These are phyloP conservation scores for Muscidifurax raptorellus DNA, from an alignment of 1,140 invertebrate genomes.

Conservation along the genomic window DNA sequence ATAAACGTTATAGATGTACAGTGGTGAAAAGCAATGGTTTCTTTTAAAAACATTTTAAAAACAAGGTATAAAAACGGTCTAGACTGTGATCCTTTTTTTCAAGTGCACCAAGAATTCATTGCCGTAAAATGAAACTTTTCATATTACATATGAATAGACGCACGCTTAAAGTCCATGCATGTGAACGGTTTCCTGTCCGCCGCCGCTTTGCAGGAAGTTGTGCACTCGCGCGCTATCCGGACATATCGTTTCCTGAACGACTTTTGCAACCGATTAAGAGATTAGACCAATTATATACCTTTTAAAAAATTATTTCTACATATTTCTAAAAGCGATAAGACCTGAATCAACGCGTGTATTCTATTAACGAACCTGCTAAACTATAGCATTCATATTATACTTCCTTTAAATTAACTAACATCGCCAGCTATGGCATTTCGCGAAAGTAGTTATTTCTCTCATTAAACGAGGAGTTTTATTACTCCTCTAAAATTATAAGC, in stretches of 20 bases:
- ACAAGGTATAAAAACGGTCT: no score
- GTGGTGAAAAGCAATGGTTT: background rate
- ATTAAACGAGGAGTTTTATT: background rate
- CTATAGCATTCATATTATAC: background rate
- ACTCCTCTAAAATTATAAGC: no score
- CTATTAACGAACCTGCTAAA: background rate
- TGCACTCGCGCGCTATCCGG: conserved; percentile 57
- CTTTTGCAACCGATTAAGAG: conserved; percentile 55
- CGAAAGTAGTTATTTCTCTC: background rate
- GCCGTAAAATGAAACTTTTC: background rate
- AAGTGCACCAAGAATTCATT: background rate
- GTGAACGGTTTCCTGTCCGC: conserved; percentile 57
- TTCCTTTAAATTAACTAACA: background rate
- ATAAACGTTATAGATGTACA: background rate
- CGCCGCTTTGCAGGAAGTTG: conserved; percentile 61
- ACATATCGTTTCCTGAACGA: conserved; percentile 61
- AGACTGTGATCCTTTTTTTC: no score
- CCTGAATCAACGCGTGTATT: no score
- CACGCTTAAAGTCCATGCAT: conserved; percentile 49
- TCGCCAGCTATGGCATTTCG: background rate
- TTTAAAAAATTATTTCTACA: conserved; percentile 20
- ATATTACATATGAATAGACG: conserved; percentile 20
- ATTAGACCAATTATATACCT: conserved; percentile 46
- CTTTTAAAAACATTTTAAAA: no score
- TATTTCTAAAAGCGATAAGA: no score